Evolutionary conservation across 1,140 invertebrate genomes (phyloP).

Genomic region (Heliothis subflexa): DNA sequence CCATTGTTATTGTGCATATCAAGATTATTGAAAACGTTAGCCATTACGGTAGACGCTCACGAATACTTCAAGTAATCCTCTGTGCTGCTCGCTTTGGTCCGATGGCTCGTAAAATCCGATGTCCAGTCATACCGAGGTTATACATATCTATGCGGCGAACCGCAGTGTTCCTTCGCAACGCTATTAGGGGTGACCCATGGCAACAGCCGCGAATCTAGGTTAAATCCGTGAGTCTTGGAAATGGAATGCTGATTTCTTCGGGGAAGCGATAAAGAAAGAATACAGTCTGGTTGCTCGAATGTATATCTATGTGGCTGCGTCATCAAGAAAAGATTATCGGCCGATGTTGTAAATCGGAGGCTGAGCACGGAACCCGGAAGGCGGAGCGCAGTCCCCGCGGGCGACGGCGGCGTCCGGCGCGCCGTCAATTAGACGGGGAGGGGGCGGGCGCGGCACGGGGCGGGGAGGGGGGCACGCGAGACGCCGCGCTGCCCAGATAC

Average conservation of each 20-base stretch:
- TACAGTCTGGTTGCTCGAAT: constrained; percentile 1
- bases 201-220: constrained; percentile 27
- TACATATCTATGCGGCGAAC: constrained; percentile 20
- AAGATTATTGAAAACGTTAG: constrained; percentile 14
- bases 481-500: constrained; percentile 66
- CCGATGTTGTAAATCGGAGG: constrained; percentile 75
- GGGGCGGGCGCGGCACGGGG: constrained; percentile 38
- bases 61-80: constrained; percentile 11
- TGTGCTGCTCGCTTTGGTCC: constrained; percentile 9
- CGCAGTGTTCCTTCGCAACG: constrained; percentile 21
- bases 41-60: neutral
- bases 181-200: constrained; percentile 14
- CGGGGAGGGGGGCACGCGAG: constrained; percentile 60
- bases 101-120: constrained; percentile 29
- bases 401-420: constrained; percentile 72
- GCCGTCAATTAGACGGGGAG: constrained; percentile 77
- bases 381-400: constrained; percentile 73
- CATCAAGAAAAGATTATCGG: constrained; percentile 83
- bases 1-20: constrained; percentile 10
- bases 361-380: constrained; percentile 67
- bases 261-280: constrained; percentile 37
- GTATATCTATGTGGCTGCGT: constrained; percentile 56
- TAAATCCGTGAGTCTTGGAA: constrained; percentile 6
- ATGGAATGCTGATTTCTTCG: constrained; percentile 35
- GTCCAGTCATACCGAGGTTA: constrained; percentile 13